phyloP scores from a whole-genome alignment of 64 coral and sea anemone species.

The Porites lutea region DNA sequence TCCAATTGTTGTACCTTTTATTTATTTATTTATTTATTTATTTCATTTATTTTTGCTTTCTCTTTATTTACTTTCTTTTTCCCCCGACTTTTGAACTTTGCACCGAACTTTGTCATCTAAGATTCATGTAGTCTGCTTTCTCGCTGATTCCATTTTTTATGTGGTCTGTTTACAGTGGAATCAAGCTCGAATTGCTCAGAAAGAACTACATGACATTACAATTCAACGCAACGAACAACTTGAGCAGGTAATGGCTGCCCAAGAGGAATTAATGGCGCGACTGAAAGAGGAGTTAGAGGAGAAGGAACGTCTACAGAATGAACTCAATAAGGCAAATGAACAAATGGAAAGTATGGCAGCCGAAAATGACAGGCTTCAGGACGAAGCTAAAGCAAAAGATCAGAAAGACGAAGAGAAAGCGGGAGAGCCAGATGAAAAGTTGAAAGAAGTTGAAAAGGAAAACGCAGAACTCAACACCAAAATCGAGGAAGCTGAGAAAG shows the following conservation, averaged over 20 bases:
- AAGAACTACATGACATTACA: constrained; percentile 81
- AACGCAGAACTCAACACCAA: constrained; percentile 59
- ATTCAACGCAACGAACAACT: constrained; percentile 78
- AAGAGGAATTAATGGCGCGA: constrained; percentile 73
- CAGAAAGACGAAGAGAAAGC: neutral
- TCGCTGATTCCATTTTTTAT: neutral
- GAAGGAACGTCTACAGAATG: constrained; percentile 72
- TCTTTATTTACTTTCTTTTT: no score
- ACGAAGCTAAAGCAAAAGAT: constrained; percentile 31
- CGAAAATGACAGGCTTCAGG: constrained; percentile 76
- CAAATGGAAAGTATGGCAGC: constrained; percentile 79
- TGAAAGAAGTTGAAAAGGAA: constrained; percentile 62
- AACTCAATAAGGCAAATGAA: constrained; percentile 79
- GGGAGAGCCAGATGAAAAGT: constrained; percentile 19
- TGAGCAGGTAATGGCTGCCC: constrained; percentile 80
- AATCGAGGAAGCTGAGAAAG: constrained; percentile 23
- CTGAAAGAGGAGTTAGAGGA: constrained; percentile 88
- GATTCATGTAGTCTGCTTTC: no score
- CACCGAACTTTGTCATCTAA: neutral
- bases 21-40: no score
- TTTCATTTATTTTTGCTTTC: no score
- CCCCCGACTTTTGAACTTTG: no score
- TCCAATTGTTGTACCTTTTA: no score
- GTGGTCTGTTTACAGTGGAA: constrained; percentile 68
- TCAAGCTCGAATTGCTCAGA: constrained; percentile 81